These are phyloP conservation scores for Drosophila picticornis DNA, from an alignment of 2,888 invertebrate species.

Conservation along the genomic window DNA sequence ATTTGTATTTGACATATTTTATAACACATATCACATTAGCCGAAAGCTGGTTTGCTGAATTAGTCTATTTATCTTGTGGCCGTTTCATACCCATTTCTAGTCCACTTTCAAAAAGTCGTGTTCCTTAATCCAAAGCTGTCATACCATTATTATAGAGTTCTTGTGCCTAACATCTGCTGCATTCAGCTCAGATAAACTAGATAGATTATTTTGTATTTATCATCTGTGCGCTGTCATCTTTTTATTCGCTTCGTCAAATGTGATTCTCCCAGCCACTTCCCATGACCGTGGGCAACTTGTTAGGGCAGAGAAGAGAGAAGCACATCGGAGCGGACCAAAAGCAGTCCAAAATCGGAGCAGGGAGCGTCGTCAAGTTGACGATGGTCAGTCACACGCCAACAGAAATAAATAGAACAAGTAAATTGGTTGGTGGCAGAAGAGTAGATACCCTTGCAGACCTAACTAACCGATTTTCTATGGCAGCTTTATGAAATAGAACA, in stretches of 20 bases:
- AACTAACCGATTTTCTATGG: neutral
- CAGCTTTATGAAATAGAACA: neutral
- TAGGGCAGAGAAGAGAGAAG: neutral
- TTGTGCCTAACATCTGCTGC: neutral
- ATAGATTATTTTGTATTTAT: slow-evolving; percentile 22
- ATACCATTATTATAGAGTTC: neutral
- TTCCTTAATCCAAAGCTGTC: neutral
- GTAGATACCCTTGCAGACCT: neutral
- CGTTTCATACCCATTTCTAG: neutral
- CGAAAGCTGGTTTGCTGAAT: neutral
- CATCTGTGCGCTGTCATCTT: slow-evolving; percentile 26
- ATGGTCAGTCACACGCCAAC: slow-evolving; percentile 67
- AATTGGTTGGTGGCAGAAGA: neutral
- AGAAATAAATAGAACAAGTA: neutral
- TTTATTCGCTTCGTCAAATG: slow-evolving; percentile 16
- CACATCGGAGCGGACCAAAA: neutral
- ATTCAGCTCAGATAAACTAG: slow-evolving; percentile 7
- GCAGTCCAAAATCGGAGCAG: neutral
- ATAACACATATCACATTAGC: neutral
- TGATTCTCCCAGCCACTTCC: slow-evolving; percentile 16
- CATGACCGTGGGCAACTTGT: slow-evolving; percentile 56
- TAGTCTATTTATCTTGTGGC: neutral
- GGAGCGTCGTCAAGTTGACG: slow-evolving; percentile 48
- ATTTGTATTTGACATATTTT: neutral
- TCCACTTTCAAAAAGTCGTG: neutral